These are phyloP conservation scores for Plebejus melissa DNA, from an alignment of 2,888 invertebrate species.

Conservation along the genomic window DNA sequence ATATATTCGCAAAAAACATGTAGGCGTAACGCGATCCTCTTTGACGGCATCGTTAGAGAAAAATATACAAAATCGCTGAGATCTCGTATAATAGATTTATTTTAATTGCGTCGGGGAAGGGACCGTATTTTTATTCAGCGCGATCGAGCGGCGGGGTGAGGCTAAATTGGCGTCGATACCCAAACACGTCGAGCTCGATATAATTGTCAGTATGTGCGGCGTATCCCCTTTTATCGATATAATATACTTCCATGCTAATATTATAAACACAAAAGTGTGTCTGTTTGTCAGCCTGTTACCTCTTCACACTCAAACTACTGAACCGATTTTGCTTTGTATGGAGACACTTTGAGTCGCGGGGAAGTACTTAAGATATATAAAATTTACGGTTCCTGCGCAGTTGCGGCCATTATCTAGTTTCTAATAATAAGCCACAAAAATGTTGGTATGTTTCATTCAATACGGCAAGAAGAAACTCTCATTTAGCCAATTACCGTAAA, in stretches of 20 bases:
- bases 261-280: too few relatives aligned
- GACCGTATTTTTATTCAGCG: neutral
- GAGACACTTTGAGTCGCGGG: too few relatives aligned
- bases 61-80: conserved; percentile 19
- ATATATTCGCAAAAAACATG: conserved; percentile 11
- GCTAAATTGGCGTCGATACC: conserved; percentile 12
- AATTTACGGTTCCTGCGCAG: too few relatives aligned
- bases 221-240: neutral
- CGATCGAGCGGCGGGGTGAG: neutral
- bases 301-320: too few relatives aligned
- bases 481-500: conserved; percentile 9
- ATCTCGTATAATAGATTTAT: conserved; percentile 23
- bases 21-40: conserved; percentile 17
- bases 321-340: too few relatives aligned
- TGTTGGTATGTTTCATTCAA: neutral
- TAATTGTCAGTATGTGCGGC: neutral
- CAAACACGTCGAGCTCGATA: neutral
- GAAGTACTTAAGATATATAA: too few relatives aligned
- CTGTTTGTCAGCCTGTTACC: too few relatives aligned
- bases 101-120: conserved; percentile 25
- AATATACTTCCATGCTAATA: too few relatives aligned
- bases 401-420: neutral
- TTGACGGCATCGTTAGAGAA: conserved; percentile 6
- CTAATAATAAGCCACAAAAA: neutral
- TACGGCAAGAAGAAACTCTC: neutral